Conservation (phyloP, 2,113 vertebrate species). For the Gymnobelideus leadbeateri region DNA sequence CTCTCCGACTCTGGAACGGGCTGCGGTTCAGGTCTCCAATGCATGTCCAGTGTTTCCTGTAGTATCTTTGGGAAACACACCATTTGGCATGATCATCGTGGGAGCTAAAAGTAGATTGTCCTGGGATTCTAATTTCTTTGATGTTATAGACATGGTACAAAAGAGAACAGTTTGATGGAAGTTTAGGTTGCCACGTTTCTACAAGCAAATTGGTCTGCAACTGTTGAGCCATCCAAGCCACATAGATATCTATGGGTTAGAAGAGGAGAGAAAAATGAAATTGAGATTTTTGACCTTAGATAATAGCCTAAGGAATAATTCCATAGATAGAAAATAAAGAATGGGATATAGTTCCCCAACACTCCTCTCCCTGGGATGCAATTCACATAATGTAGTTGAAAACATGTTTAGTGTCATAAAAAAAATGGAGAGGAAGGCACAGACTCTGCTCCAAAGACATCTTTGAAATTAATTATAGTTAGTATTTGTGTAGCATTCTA, state of each 20-base stretch:
- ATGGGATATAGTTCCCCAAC: neutral
- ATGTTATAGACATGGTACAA: constrained; percentile 91
- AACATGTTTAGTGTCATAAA: constrained; percentile 11
- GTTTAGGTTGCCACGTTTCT: constrained; percentile 91
- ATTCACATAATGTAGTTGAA: constrained; percentile 9
- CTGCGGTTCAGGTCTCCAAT: constrained; percentile 94
- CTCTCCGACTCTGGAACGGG: constrained; percentile 87
- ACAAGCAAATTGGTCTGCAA: constrained; percentile 89
- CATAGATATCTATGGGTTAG: constrained; percentile 90
- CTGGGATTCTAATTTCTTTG: constrained; percentile 81
- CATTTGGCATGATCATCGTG: constrained; percentile 94
- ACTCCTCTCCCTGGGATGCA: neutral
- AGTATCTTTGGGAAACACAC: constrained; percentile 86
- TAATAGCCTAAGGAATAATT: constrained; percentile 38
- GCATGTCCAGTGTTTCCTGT: constrained; percentile 88
- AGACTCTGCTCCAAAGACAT: constrained; percentile 31
- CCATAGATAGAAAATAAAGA: neutral
- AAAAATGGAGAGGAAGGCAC: neutral
- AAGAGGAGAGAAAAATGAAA: constrained; percentile 53
- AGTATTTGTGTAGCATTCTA: neutral
- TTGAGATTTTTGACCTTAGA: constrained; percentile 27
- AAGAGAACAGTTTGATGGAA: constrained; percentile 95
- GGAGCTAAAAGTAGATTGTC: constrained; percentile 85
- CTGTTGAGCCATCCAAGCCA: constrained; percentile 92
- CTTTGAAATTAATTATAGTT: constrained; percentile 29